These are phyloP conservation scores for Chorisops tibialis DNA, from an alignment of 2,888 invertebrate genomes.

Conservation along the genomic window DNA sequence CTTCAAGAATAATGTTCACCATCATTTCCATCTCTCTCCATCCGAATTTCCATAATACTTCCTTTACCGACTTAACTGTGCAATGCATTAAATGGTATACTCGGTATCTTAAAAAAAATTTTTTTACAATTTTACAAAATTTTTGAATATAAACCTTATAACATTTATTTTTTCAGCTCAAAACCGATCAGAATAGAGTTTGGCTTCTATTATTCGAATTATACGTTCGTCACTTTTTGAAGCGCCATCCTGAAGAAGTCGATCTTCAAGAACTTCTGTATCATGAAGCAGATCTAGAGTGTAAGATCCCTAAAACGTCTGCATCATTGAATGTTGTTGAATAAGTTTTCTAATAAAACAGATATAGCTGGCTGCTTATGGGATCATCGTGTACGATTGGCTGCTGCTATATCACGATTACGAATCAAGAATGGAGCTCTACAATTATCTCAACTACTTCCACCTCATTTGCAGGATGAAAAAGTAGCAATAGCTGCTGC, in stretches of 20 bases:
- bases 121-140: neutral
- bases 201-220: slow-evolving; percentile 59
- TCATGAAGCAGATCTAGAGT: slow-evolving; percentile 42
- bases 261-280: slow-evolving; percentile 41
- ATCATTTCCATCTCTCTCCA: too few relatives aligned
- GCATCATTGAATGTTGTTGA: neutral
- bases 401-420: slow-evolving; percentile 73
- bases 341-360: slow-evolving; percentile 29
- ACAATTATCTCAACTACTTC: slow-evolving; percentile 65
- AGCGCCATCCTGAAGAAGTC: slow-evolving; percentile 44
- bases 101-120: neutral
- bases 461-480: slow-evolving; percentile 68
- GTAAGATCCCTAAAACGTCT: slow-evolving; percentile 35
- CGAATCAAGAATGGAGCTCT: slow-evolving; percentile 72
- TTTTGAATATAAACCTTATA: too few relatives aligned
- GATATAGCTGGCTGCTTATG: slow-evolving; percentile 64
- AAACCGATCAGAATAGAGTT: slow-evolving; percentile 49
- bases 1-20: too few relatives aligned
- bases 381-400: slow-evolving; percentile 64
- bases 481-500: slow-evolving; percentile 59
- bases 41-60: too few relatives aligned
- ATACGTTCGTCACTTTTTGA: slow-evolving; percentile 54
- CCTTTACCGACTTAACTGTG: too few relatives aligned
- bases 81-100: too few relatives aligned
- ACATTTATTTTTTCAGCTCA: slow-evolving; percentile 2